Evolutionary conservation across 1,140 invertebrate species (phyloP).

Genomic region (Panagrolaimus sp.): DNA sequence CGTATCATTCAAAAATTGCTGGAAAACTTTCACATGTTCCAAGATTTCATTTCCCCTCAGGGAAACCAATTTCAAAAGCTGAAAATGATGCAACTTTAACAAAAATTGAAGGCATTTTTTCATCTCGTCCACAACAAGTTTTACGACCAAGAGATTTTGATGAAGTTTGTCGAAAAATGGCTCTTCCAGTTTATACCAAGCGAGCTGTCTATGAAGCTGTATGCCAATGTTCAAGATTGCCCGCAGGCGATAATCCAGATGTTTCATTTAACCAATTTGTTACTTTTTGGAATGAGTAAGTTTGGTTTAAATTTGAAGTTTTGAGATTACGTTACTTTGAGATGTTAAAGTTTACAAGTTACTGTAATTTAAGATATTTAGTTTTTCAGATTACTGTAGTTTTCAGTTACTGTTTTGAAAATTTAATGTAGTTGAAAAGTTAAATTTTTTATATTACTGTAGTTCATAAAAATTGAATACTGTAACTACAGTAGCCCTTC

Average conservation of each 20-base stretch:
- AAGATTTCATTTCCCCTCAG: constrained; percentile 40
- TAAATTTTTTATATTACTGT: no score
- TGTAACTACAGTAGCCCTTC: no score
- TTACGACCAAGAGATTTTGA: neutral
- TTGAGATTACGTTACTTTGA: no score
- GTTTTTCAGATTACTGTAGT: no score
- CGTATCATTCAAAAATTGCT: neutral
- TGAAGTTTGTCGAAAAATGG: constrained; percentile 19
- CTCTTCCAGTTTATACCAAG: constrained; percentile 38
- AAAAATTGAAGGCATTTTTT: neutral
- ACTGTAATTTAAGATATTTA: no score
- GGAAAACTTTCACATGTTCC: constrained; percentile 7
- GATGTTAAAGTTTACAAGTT: no score
- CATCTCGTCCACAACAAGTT: neutral
- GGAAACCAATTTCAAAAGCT: constrained; percentile 31
- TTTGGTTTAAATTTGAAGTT: constrained; percentile 27
- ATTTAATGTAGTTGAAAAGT: no score
- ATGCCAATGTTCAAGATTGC: constrained; percentile 28
- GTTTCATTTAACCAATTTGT: constrained; percentile 49
- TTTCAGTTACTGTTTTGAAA: no score
- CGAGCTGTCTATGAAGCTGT: constrained; percentile 45
- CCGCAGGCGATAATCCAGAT: constrained; percentile 9
- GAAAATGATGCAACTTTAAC: constrained; percentile 37
- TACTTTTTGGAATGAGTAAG: constrained; percentile 58
- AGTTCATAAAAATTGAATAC: no score